A percentile compares a stretch with the other conserved stretches of the same genome.
Evolutionary conservation across 2,888 invertebrate species (phyloP).

Genomic region (Cheilosia soror): DNA sequence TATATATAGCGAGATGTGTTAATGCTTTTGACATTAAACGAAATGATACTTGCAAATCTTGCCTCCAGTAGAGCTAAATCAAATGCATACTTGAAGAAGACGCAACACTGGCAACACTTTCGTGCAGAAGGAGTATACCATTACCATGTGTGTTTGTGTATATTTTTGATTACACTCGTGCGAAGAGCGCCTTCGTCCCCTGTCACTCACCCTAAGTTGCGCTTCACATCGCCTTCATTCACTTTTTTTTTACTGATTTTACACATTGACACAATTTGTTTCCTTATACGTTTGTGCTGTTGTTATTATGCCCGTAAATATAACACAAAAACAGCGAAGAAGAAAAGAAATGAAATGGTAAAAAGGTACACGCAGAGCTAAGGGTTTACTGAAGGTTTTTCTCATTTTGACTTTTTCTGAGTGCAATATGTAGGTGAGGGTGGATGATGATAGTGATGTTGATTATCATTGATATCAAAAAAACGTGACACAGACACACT

Average conservation of each 20-base stretch:
- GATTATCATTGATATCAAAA: slow-evolving; percentile 69
- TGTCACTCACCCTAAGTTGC: slow-evolving; percentile 56
- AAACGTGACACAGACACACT: slow-evolving; percentile 60
- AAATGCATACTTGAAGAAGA: slow-evolving; percentile 6
- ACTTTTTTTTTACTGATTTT: slow-evolving; percentile 70
- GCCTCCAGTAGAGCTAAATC: slow-evolving; percentile 18
- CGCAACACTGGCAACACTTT: slow-evolving; percentile 67
- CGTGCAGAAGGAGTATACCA: slow-evolving; percentile 28
- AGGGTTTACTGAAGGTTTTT: slow-evolving; percentile 57
- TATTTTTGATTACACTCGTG: slow-evolving; percentile 67
- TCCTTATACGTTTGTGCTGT: slow-evolving; percentile 39
- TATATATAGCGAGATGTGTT: neutral
- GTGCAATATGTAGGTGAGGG: slow-evolving; percentile 36
- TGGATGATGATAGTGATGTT: slow-evolving; percentile 62
- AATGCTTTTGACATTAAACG: slow-evolving; percentile 34
- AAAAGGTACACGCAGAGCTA: slow-evolving; percentile 63
- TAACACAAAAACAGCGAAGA: slow-evolving; percentile 45
- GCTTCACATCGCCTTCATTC: slow-evolving; percentile 70
- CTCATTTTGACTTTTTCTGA: slow-evolving; percentile 54
- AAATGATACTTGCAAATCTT: slow-evolving; percentile 23
- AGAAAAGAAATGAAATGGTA: slow-evolving; percentile 41
- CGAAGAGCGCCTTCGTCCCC: slow-evolving; percentile 66
- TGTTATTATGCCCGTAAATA: slow-evolving; percentile 62
- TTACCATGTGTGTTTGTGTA: slow-evolving; percentile 55
- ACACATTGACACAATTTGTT: slow-evolving; percentile 74